These are phyloP conservation scores for Cephalopachus bancanus DNA, from an alignment of 2,797 vertebrate genomes.

Conservation along the genomic window DNA sequence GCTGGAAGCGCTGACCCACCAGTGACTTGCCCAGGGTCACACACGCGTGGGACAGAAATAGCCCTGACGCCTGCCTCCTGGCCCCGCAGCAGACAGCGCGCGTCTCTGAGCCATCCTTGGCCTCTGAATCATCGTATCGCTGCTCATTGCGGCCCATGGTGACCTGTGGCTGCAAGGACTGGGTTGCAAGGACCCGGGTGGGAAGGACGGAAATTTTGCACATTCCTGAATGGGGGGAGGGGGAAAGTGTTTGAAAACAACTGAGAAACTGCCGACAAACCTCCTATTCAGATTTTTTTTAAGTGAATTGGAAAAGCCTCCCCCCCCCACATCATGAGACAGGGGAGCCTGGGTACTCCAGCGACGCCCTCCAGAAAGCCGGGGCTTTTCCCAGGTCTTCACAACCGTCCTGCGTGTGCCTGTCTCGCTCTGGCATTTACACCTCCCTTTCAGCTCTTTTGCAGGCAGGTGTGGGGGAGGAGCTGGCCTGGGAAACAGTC, in stretches of 20 bases:
- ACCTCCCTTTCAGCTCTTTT: neutral
- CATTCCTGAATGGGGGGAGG: neutral
- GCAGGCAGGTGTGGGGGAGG: neutral
- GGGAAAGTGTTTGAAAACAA: neutral
- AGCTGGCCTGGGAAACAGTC: neutral
- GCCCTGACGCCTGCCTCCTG: constrained; percentile 70
- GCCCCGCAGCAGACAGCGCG: constrained; percentile 2
- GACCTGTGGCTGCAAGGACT: constrained; percentile 43
- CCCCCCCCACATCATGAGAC: too few relatives aligned
- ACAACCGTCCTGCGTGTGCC: neutral
- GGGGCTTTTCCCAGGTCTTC: neutral
- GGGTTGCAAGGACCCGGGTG: neutral
- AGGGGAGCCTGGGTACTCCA: too few relatives aligned
- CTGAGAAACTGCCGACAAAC: neutral
- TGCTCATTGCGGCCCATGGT: constrained; percentile 69
- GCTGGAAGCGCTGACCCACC: constrained; percentile 54
- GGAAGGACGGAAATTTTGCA: neutral
- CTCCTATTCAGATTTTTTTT: neutral
- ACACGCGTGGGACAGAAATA: constrained; percentile 73
- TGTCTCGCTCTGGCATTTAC: neutral
- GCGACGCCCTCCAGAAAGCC: too few relatives aligned
- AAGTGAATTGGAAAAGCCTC: neutral
- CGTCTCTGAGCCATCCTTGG: constrained; percentile 54
- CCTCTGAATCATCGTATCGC: constrained; percentile 80
- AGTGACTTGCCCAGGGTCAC: constrained; percentile 74